Conservation (phyloP, 1,140 invertebrate species). For the Philopotamus ludificatus region DNA sequence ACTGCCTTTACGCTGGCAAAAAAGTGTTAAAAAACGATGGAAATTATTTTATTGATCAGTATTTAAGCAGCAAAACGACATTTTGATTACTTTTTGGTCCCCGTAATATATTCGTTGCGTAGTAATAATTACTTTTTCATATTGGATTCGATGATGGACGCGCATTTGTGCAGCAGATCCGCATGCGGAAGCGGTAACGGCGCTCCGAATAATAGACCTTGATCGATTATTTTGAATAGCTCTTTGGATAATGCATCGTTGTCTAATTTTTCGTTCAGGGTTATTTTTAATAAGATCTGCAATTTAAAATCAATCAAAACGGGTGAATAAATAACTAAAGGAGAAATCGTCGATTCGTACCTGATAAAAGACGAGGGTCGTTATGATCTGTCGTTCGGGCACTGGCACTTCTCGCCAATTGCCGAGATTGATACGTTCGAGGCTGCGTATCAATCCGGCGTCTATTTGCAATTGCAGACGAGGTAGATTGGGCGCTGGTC, state of each 20-base stretch:
- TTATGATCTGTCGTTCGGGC: constrained; percentile 61
- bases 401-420: constrained; percentile 78
- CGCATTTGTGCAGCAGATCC: constrained; percentile 58
- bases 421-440: constrained; percentile 80
- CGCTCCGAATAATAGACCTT: constrained; percentile 79
- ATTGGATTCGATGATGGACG: constrained; percentile 41
- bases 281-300: constrained; percentile 3
- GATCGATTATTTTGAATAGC: constrained; percentile 72
- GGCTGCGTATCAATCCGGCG: no score
- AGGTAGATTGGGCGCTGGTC: no score
- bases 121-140: constrained; percentile 44
- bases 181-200: constrained; percentile 56
- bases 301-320: not conserved
- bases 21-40: no score
- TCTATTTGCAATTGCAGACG: no score
- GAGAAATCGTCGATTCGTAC: no score
- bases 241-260: constrained; percentile 44
- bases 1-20: no score
- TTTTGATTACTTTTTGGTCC: no score
- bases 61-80: no score
- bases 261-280: constrained; percentile 6
- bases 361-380: constrained; percentile 63
- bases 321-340: not conserved
- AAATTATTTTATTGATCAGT: no score
- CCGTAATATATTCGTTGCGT: no score